These are phyloP conservation scores for Argentina silus DNA, from an alignment of 2,797 vertebrate species.

Conservation along the genomic window DNA sequence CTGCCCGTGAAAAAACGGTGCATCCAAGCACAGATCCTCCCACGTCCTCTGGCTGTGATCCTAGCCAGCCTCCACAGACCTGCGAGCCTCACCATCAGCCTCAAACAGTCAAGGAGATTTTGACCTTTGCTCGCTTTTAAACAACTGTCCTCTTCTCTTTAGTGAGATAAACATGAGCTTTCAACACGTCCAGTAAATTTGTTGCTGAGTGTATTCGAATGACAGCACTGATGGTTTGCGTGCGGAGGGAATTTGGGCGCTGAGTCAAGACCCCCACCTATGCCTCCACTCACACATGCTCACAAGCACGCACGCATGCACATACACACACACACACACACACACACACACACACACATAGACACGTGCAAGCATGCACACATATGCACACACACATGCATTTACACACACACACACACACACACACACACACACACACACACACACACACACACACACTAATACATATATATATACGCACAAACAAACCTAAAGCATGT, in stretches of 20 bases:
- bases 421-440: conserved; percentile 5
- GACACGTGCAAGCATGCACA: conserved; percentile 14
- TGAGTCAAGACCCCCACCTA: conserved; percentile 30
- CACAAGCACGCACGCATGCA: conserved; percentile 23
- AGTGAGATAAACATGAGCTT: neutral
- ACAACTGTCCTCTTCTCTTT: conserved; percentile 16
- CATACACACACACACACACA: conserved; percentile 5
- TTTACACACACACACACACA: conserved; percentile 14
- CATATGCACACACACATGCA: conserved; percentile 10
- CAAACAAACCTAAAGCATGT: neutral
- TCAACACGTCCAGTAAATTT: neutral
- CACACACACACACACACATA: conserved; percentile 14
- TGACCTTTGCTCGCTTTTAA: conserved; percentile 20
- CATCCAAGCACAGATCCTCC: conserved; percentile 56
- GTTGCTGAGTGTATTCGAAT: conserved; percentile 13
- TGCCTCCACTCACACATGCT: conserved; percentile 24
- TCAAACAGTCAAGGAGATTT: conserved; percentile 32
- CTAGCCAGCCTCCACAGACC: conserved; percentile 58
- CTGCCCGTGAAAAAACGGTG: conserved; percentile 57
- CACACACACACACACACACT: conserved; percentile 38
- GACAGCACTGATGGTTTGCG: conserved; percentile 29
- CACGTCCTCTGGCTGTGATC: conserved; percentile 64
- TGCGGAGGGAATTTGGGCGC: conserved; percentile 30
- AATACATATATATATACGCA: conserved; percentile 32
- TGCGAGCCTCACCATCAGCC: conserved; percentile 24